A percentile compares a stretch with the other conserved stretches of the same genome.
phyloP scores from a whole-genome alignment of 2,888 invertebrate genomes.

The Drepana falcataria region DNA sequence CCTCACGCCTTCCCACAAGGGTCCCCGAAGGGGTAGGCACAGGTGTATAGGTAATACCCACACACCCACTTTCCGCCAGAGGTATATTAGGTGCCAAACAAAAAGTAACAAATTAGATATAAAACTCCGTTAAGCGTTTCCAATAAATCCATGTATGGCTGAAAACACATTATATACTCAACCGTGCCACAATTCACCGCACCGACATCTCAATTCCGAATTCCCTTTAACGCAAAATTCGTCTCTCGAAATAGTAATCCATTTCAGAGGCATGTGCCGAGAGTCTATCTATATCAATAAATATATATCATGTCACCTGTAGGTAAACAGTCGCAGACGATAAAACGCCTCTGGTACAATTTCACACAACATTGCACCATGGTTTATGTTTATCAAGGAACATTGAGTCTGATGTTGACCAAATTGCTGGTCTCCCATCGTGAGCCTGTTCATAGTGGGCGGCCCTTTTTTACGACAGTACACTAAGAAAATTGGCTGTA shows the following conservation, averaged over 20 bases:
- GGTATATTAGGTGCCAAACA: no score
- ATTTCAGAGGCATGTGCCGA: not conserved
- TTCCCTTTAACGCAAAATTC: not conserved
- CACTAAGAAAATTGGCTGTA: constrained; percentile 2
- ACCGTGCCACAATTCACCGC: not conserved
- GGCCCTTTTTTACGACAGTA: constrained; percentile 1
- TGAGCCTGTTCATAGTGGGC: constrained; percentile 1
- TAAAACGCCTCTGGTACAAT: constrained; percentile 12
- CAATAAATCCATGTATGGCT: no score
- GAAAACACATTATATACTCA: not conserved
- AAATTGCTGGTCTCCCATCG: constrained; percentile 2
- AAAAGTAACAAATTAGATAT: no score
- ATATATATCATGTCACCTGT: not conserved
- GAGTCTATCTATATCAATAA: not conserved
- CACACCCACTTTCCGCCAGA: no score
- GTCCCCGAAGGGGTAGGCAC: no score
- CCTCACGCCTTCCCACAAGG: no score
- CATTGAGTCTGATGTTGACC: constrained; percentile 5
- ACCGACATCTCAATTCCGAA: not conserved
- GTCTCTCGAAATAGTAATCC: not conserved
- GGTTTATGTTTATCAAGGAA: constrained; percentile 11
- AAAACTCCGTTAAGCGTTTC: no score
- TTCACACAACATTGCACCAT: constrained; percentile 19
- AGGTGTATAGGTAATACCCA: no score
- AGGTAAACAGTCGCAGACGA: constrained; percentile 3